A percentile compares a stretch with the other conserved stretches of the same genome.
Evolutionary conservation across 2,113 vertebrate genomes (phyloP).

Genomic region (Baryphthengus martii): DNA sequence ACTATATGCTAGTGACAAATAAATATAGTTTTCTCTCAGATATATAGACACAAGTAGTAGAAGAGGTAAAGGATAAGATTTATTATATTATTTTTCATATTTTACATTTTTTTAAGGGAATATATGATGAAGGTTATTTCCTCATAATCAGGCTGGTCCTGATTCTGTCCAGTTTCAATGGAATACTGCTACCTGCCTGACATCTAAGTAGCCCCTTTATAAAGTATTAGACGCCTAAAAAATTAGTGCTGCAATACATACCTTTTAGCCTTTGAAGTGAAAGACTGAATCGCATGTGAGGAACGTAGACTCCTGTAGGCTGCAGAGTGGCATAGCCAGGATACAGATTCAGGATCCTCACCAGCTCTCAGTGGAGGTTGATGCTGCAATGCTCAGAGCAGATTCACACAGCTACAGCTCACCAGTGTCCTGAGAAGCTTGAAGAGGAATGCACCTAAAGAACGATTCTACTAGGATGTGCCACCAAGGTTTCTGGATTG

Average conservation of each 20-base stretch:
- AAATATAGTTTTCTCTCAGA: not conserved
- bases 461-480: not conserved
- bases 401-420: not conserved
- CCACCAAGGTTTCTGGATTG: not conserved
- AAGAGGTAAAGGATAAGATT: not conserved
- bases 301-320: not conserved
- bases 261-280: not conserved
- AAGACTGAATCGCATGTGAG: not conserved
- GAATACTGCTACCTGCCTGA: not conserved
- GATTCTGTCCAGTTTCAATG: not conserved
- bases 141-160: not conserved
- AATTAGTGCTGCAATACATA: not conserved
- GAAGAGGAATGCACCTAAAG: not conserved
- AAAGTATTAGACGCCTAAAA: not conserved
- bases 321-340: not conserved
- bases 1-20: not conserved
- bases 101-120: not conserved
- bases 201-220: not conserved
- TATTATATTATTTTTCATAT: not conserved
- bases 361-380: not conserved
- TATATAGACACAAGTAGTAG: not conserved
- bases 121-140: not conserved
- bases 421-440: not conserved
- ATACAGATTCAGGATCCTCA: not conserved
- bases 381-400: not conserved